Evolutionary conservation across 2,113 vertebrate genomes (phyloP).

Genomic region (Echinops telfairi): DNA sequence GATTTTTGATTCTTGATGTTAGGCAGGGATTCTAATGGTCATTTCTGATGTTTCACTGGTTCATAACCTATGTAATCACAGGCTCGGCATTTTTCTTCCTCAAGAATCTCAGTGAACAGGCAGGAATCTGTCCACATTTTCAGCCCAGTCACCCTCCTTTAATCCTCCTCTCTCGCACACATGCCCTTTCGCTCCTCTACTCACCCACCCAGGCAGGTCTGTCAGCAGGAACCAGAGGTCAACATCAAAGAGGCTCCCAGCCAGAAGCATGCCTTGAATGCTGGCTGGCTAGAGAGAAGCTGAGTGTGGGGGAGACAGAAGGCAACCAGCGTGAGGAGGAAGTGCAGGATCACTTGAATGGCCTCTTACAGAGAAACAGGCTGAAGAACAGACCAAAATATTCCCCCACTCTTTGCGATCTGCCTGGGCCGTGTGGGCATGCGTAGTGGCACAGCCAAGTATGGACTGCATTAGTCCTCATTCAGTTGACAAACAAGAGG

Average conservation of each 20-base stretch:
- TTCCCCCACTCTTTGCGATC: constrained; percentile 93
- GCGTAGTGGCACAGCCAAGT: constrained; percentile 85
- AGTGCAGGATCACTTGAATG: constrained; percentile 86
- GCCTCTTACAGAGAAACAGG: constrained; percentile 89
- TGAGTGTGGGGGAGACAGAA: constrained; percentile 90
- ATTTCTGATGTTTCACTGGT: constrained; percentile 87
- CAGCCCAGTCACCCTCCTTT: constrained; percentile 92
- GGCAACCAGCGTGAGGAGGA: constrained; percentile 88
- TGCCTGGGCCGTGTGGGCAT: constrained; percentile 84
- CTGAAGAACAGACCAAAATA: constrained; percentile 95
- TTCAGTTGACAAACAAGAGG: constrained; percentile 98
- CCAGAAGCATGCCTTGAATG: constrained; percentile 94
- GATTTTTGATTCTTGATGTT: constrained; percentile 83
- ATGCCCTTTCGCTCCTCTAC: constrained; percentile 91
- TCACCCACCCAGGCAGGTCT: constrained; percentile 93
- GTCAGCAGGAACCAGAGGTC: constrained; percentile 89
- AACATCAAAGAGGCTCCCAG: constrained; percentile 96
- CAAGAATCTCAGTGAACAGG: constrained; percentile 91
- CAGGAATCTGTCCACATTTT: constrained; percentile 95
- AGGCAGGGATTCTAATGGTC: constrained; percentile 84
- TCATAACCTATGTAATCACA: constrained; percentile 89
- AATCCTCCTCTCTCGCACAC: constrained; percentile 96
- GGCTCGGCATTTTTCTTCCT: constrained; percentile 90
- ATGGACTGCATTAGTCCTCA: constrained; percentile 90
- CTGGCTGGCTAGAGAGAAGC: constrained; percentile 94